Percentiles rank a stretch among this genome's conserved stretches.
phyloP scores from a whole-genome alignment of 1,140 invertebrate genomes.

The Tetramorium alpestre region DNA sequence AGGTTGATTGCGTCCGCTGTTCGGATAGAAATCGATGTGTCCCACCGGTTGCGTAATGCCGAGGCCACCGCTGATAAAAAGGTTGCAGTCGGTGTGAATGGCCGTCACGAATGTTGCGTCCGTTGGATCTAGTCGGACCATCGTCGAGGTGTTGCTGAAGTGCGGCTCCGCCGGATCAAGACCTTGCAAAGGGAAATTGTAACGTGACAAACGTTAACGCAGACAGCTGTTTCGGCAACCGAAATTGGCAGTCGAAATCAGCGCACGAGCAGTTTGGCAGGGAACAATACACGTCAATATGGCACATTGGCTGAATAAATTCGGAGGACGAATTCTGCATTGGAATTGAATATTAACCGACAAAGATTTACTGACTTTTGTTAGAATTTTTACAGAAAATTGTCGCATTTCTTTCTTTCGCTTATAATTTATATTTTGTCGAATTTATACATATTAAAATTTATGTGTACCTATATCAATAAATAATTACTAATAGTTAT shows the following conservation, averaged over 20 bases:
- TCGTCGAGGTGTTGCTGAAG: slow-evolving; percentile 93
- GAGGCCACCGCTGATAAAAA: slow-evolving; percentile 92
- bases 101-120: slow-evolving; percentile 95
- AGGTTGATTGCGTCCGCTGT: slow-evolving; percentile 94
- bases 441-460: neutral
- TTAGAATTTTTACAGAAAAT: neutral
- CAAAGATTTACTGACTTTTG: neutral
- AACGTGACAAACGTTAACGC: slow-evolving; percentile 35
- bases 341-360: neutral
- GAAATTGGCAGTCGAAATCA: neutral
- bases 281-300: neutral
- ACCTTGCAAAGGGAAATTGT: slow-evolving; percentile 86
- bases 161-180: slow-evolving; percentile 97
- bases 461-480: too few species aligned
- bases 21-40: slow-evolving; percentile 96
- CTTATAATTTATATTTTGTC: neutral
- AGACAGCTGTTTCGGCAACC: neutral
- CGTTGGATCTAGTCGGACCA: slow-evolving; percentile 93
- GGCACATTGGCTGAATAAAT: neutral
- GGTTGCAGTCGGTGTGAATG: slow-evolving; percentile 94
- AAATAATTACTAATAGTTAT: too few species aligned
- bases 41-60: slow-evolving; percentile 93
- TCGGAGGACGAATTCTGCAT: neutral
- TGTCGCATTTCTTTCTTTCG: neutral
- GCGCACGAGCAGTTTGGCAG: neutral